Base-by-base conservation (phyloP, 2,113 vertebrate species). In the Donacobius atricapilla region DNA sequence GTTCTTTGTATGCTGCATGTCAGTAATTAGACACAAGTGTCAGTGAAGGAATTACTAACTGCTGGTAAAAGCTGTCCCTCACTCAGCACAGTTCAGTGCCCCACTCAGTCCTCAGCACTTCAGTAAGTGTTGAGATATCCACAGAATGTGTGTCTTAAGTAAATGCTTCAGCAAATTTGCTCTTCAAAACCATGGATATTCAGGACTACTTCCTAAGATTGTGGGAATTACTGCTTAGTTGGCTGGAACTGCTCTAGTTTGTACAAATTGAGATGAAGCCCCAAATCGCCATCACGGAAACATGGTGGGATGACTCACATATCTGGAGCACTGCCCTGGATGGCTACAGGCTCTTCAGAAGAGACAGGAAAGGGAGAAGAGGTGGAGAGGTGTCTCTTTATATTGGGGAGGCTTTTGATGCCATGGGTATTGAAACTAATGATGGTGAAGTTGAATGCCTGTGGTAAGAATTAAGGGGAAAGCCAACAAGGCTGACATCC, bases 131-230 rank as follows among this genome's bases (percentile, higher is more conserved):
- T 80, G 78, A 33, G 24, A 42, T 53, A 47, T 4, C 35, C 82
- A 83, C 70, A 83, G 50, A 70, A 77, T 6, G 25, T 3, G 3
- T 54, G 73, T 63, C 78, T 93, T 70, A 60, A 85, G 50, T 23
- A 85, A 95, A 81, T 10, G 53, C 60, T 76, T 84, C 31, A 25
- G 56, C 57, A 89, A 92, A 94, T 95, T 90, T 87, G 47, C 79
- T 95, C 83, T 80, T 91, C 68, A 80, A 73, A 93, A 54, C 2
- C 12, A 11, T 30, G 58, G 78, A 66, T 77, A 83, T 73, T 73
- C 79, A 69, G 50, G 68, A 61, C 57, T 80, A 18, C 42, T 85
- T 85, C 73, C 78, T 90, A 20, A 93, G 37, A 35, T 63, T 85
- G n/a, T 47, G 47, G 60, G 90, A 96, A 91, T 91, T n/a, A 66